A percentile compares a stretch with the other conserved stretches of the same genome.
Evolutionary conservation across 2,113 vertebrate genomes (phyloP).

Genomic region (Sinocyclocheilus anophthalmus): DNA sequence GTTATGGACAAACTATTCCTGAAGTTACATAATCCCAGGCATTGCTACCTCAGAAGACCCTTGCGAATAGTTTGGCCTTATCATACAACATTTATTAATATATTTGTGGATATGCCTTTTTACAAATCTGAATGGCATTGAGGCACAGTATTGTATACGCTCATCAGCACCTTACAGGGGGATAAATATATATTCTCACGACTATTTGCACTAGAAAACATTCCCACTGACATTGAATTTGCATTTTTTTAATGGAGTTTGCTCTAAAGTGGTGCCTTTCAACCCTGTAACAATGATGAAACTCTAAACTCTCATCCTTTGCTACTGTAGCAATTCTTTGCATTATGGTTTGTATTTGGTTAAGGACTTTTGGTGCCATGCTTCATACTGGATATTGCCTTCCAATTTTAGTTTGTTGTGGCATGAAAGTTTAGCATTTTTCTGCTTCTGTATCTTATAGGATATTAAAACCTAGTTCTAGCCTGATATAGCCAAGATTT

Average conservation of each 20-base stretch:
- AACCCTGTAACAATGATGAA: neutral
- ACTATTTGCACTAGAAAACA: constrained; percentile 63
- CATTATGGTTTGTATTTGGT: neutral
- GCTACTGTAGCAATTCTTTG: constrained; percentile 32
- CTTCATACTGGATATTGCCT: neutral
- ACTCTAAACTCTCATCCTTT: neutral
- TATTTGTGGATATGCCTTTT: constrained; percentile 30
- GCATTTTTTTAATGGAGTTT: constrained; percentile 35
- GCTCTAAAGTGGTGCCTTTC: constrained; percentile 64
- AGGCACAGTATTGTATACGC: no score
- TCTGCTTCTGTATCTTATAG: neutral
- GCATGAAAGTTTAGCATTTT: neutral
- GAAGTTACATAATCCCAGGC: constrained; percentile 47
- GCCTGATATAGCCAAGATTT: no score
- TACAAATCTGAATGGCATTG: neutral
- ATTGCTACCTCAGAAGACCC: constrained; percentile 54
- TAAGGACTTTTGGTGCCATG: constrained; percentile 28
- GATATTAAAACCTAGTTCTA: neutral
- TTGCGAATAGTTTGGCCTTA: constrained; percentile 39
- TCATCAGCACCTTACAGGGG: constrained; percentile 7
- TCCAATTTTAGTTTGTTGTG: neutral
- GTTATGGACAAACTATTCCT: constrained; percentile 47
- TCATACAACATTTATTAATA: neutral
- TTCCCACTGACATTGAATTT: constrained; percentile 54
- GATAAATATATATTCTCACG: constrained; percentile 25